These are phyloP conservation scores for Ptychobarbus kaznakovi DNA, from an alignment of 2,797 vertebrate genomes.

Conservation along the genomic window DNA sequence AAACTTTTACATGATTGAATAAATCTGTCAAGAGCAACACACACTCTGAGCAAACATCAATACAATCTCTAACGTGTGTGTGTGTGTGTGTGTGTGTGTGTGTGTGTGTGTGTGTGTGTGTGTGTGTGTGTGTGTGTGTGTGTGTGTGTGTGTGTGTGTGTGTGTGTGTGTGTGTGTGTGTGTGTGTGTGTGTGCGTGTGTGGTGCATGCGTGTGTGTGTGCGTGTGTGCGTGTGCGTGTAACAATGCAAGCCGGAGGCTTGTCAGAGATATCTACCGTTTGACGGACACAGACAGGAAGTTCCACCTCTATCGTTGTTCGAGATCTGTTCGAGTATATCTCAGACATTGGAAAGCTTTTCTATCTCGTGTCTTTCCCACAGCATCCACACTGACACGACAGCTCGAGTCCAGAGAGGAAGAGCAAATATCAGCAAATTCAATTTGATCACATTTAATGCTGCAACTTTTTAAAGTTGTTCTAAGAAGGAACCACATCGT, in stretches of 20 bases:
- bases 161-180: too few species aligned
- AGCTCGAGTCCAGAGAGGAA: slow-evolving; percentile 9
- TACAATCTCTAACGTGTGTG: not conserved
- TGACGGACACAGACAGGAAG: slow-evolving; percentile 46
- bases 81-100: not conserved
- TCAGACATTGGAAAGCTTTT: slow-evolving; percentile 48
- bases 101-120: not conserved
- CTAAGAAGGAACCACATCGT: not conserved
- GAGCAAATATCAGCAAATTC: slow-evolving; percentile 71
- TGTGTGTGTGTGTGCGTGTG: too few species aligned
- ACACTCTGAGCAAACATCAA: not conserved
- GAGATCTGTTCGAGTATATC: slow-evolving; percentile 57
- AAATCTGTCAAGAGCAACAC: not conserved
- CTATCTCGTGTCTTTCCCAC: slow-evolving; percentile 58
- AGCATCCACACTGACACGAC: slow-evolving; percentile 62
- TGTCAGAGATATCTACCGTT: slow-evolving; percentile 39
- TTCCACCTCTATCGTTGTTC: slow-evolving; percentile 33
- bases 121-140: not conserved
- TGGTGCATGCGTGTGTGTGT: too few species aligned
- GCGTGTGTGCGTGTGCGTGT: not conserved
- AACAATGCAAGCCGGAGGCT: not conserved
- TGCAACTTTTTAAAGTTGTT: slow-evolving; percentile 62
- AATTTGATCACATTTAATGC: slow-evolving; percentile 66
- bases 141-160: not conserved
- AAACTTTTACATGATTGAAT: not conserved